Base-by-base conservation (phyloP, 1,140 invertebrate genomes). In the Archivesica marissinica region DNA sequence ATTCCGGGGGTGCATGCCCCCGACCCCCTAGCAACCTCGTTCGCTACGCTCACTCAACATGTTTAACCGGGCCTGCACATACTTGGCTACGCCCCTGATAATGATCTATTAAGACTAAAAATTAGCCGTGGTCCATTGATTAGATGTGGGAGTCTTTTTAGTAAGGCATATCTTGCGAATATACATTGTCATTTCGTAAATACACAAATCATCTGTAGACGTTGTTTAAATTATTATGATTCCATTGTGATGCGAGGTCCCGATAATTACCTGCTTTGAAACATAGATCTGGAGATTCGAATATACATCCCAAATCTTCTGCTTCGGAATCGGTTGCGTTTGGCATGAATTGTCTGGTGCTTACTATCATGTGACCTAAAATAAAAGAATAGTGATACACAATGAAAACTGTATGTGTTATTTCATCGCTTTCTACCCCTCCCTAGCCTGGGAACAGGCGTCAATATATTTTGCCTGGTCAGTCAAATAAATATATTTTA, bases 241-340 rank as follows among this genome's bases (percentile, higher is more conserved):
- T 50, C 20, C 9, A 11, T 11, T 20, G 44, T 50, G 20, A 11
- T 20, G 11, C 44, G 9, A 11, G 44, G 20, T n/a, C n/a, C n/a
- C n/a, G 44, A 50, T 11, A 11, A 11, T 70, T 77, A 77, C 82
- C 82, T 30, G 82, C 82, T 50, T 68, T 35, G 28, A 77, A 85
- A 33, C 82, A 85, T n/a, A 70, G 17, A 17, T 66, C 2, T 15
- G 47, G 68, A 17, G 17, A 0, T 17, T 33, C n/a, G 17, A 20
- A 38, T 13, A 15, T 47, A 23, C 79, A 82, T 3, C 33, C 0
- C n/a, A 74, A n/a, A 3, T 82, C 59, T 30, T 41, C 33, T 2
- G n/a, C 47, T 38, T 77, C 52, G n/a, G 59, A 9, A 25, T 35
- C 20, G 2, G 35, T n/a, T 1, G 59, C 33, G 17, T 80, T 59